phyloP scores from a whole-genome alignment of 2,888 invertebrate genomes.

The Mamestra brassicae region DNA sequence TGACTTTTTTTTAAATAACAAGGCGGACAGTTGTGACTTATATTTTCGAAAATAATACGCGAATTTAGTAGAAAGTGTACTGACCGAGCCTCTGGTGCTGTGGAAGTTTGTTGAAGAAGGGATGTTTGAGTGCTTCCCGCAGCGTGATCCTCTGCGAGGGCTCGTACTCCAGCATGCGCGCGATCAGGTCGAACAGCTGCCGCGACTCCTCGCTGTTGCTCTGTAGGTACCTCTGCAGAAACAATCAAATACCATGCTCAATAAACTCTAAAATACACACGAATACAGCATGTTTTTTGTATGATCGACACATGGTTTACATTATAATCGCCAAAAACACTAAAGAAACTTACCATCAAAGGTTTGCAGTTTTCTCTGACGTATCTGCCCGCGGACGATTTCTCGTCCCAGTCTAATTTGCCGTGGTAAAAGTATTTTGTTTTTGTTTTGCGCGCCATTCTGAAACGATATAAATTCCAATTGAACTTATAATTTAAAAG shows the following conservation, averaged over 20 bases:
- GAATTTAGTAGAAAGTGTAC: conserved; percentile 33
- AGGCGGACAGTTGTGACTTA: neutral
- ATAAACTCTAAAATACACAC: neutral
- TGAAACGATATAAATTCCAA: conserved; percentile 76
- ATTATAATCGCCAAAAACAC: neutral
- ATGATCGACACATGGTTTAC: neutral
- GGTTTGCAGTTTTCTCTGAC: conserved; percentile 99
- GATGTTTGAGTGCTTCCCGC: conserved; percentile 96
- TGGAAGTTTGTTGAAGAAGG: conserved; percentile 97
- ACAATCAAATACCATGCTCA: neutral
- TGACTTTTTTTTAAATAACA: neutral
- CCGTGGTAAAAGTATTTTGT: conserved; percentile 99
- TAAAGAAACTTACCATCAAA: conserved; percentile 93
- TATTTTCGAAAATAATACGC: conserved; percentile 3
- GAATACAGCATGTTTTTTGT: neutral
- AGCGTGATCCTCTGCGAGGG: conserved; percentile 97
- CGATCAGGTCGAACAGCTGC: conserved; percentile 98
- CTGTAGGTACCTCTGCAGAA: conserved; percentile 95
- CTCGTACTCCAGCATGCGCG: conserved; percentile 99
- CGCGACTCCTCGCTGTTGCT: conserved; percentile 97
- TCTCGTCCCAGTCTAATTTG: conserved; percentile 99
- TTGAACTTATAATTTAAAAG: conserved; percentile 19
- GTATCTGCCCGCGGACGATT: conserved; percentile 98
- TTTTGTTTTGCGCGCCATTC: conserved; percentile 97
- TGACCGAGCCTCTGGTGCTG: conserved; percentile 94